Base-by-base conservation (phyloP, 2,113 vertebrate genomes). In the Mohoua ochrocephala region DNA sequence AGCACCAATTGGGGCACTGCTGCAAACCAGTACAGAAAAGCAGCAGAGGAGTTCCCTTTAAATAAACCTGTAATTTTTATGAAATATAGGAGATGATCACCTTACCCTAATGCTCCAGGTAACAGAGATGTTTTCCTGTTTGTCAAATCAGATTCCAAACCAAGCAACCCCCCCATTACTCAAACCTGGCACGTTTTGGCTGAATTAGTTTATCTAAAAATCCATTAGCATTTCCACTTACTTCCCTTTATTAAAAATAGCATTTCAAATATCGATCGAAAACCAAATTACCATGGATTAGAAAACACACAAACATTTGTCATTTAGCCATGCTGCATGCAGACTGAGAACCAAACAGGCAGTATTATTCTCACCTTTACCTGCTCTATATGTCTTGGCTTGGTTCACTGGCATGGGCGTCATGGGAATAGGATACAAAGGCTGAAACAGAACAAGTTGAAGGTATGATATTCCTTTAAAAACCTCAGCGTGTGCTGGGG, bases 331-430 rank as follows among this genome's bases (percentile, higher is more conserved):
- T 98, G 97, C 97, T 97, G 90, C 97, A 98, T 98, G 98, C 98
- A 97, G 76, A 97, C 95, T 67, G 96, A 88, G 86, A 97, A 95
- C 97, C 97, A 97, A 97, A 96, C 97, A 96, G 96, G 95, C 95
- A 98, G 96, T 97, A 97, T 98, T 98, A 98, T 97, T 98, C 98
- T 99, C 99, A 99, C 99, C 99, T 99, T 99, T 99, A 99, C 99
- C 99, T 99, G 99, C 98, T 99, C 99, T 99, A 98, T 99, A 99
- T 97, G 99, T 98, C 98, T 99, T 99, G 96, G 99, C 98, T 98
- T 99, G 99, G 98, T 98, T 99, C 97, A 99, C 99, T 63, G 99
- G 98, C 99, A 99, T 99, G 70, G 99, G 99, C 67, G 99, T 99
- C 98, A 99, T 99, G 91, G 98, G 99, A 96, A 99, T 99, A 93